phyloP scores from a whole-genome alignment of 2,797 vertebrate species.

The Macropodus opercularis region DNA sequence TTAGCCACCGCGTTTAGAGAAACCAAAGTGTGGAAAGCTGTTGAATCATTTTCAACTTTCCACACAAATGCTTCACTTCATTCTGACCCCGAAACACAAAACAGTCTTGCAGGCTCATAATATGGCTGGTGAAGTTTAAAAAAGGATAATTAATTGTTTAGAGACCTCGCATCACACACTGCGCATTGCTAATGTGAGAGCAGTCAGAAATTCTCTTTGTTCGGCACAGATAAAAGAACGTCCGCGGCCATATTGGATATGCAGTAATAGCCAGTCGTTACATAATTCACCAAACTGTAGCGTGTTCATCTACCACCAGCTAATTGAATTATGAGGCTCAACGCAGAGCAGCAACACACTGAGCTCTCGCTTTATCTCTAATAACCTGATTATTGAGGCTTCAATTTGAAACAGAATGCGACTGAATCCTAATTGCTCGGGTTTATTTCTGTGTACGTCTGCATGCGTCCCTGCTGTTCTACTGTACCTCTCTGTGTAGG shows the following conservation, averaged over 20 bases:
- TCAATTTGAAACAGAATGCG: conserved; percentile 40
- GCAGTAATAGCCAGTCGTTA: conserved; percentile 41
- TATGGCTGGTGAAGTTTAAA: conserved; percentile 27
- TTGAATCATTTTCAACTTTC: conserved; percentile 5
- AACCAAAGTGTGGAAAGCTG: conserved; percentile 9
- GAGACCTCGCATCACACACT: conserved; percentile 17
- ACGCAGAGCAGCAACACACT: conserved; percentile 28
- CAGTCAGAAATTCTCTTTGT: conserved; percentile 48
- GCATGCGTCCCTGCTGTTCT: no score
- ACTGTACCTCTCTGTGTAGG: no score
- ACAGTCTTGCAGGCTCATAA: conserved; percentile 24
- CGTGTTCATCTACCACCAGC: conserved; percentile 21
- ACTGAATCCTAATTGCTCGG: conserved; percentile 32
- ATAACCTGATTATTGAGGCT: conserved; percentile 71
- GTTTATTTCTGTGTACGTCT: neutral
- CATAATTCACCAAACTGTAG: conserved; percentile 42
- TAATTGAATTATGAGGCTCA: conserved; percentile 68
- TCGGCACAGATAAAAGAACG: conserved; percentile 35
- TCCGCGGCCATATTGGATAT: conserved; percentile 26
- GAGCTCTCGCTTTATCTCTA: conserved; percentile 60
- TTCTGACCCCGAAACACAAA: neutral
- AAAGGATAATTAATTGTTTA: conserved; percentile 52
- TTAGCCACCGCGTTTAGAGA: conserved; percentile 7
- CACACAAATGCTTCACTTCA: neutral
- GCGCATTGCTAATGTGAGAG: conserved; percentile 37